phyloP scores from a whole-genome alignment of 2,797 vertebrate genomes.

The Periparus ater region DNA sequence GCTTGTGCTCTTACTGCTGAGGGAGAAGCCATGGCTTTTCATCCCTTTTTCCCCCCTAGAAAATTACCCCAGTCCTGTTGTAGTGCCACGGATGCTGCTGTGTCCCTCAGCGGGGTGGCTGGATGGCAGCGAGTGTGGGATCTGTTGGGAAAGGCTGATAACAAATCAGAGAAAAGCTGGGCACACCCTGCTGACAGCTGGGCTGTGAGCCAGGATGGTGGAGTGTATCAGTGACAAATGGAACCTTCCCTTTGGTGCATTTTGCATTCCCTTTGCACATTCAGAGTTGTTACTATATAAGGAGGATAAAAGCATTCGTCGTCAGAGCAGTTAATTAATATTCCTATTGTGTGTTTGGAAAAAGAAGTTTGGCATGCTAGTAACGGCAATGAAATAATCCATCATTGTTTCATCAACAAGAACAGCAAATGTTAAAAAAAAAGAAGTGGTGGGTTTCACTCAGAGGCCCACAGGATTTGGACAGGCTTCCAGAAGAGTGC shows the following conservation, averaged over 20 bases:
- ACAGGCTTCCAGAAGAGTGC: not conserved
- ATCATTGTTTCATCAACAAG: not conserved
- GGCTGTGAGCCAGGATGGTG: fast-evolving
- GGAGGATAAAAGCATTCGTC: not conserved
- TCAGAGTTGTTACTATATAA: conserved; percentile 42
- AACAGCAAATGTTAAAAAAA: not conserved
- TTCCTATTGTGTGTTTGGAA: conserved; percentile 44
- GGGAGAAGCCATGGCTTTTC: not conserved
- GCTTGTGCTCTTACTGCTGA: fast-evolving
- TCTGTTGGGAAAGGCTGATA: not conserved
- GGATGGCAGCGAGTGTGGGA: fast-evolving
- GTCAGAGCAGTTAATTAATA: not conserved
- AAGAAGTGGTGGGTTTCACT: not conserved
- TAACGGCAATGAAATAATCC: conserved; percentile 3
- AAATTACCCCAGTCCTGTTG: not conserved
- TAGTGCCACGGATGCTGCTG: not conserved
- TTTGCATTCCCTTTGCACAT: no score
- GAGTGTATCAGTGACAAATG: not conserved
- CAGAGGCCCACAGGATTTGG: not conserved
- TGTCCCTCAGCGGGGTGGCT: not conserved
- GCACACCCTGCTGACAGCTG: fast-evolving
- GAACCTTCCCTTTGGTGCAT: not conserved
- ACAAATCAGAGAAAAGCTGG: not conserved
- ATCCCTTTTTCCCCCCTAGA: not conserved
- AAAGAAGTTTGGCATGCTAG: not conserved